Base-by-base conservation (phyloP, 2,797 vertebrate genomes). In the Xerus rutilus region DNA sequence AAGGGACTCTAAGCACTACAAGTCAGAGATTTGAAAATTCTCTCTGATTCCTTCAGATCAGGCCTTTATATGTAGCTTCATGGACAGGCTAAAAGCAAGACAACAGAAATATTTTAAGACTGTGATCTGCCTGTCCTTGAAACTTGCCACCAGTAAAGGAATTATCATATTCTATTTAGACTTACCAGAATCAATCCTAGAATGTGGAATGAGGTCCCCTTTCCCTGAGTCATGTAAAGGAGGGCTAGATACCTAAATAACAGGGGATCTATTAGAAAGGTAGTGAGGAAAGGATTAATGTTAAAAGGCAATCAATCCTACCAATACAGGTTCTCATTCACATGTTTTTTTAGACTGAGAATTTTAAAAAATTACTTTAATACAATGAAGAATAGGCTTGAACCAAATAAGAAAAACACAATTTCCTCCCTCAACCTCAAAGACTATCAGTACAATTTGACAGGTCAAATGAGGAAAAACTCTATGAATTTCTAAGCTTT, bases 371-470 rank as follows among this genome's bases (percentile, higher is more conserved):
- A 59, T 70, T 70, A 77, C 49, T 77, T 76, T 54, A 94, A 43
- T 67, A 32, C 8, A 65, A 87, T 39, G 8, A 97, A 90, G 18
- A 79, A 83, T 2, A 93, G 4, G 17, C 28, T 77, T 62, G 10
- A 95, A 87, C 4, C 64, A 93, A 93, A 85, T 62, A 85, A 93
- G 8, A 7, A 43, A 20, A 64, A 89, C 12, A 84, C 23, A 49
- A 85, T 28, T 62, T 92, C 35, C 52, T 96, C 89, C 54, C 30
- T 94, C 89, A 92, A 86, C 32, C 28, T 82, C 69, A 87, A n/a
- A 89, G 21, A 76, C 15, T 39, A 62, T 59, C 52, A 76, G 52
- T 77, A 78, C 13, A 43, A 2, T 47, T 79, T 76, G 10, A 72
- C 3, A 81, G 1, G 17, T 45, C 14, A 21, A 88, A 17, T 62